Base-by-base conservation (phyloP, 1,140 invertebrate species). In the Probaryconus sp. region DNA sequence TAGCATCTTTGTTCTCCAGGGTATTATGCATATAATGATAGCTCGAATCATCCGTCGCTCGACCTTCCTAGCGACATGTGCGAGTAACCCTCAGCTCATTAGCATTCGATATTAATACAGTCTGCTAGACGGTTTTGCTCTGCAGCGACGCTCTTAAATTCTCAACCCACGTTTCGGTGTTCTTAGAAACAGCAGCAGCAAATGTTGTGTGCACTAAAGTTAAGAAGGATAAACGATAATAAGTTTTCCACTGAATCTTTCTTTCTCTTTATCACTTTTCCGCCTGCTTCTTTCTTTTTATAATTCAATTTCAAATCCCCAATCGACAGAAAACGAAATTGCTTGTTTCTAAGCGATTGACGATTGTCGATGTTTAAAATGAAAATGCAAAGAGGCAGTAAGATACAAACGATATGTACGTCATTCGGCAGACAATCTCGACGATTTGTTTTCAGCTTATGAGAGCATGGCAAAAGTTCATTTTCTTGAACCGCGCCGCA, bases 41-140 rank as follows among this genome's bases (percentile, higher is more conserved):
- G 1, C 43, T 1, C 37, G 20, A 45, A 14, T 38, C 58, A 42
- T 63, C 58, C 42, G 31, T n/a, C n/a, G 42, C 21, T 42, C 61
- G 50, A 55, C 50, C 61, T 53, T 64, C 48, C 28, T 3, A n/a
- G 43, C 26, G 42, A 37, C 42, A 35, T 21, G 31, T 20, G 17
- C 42, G 31, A 9, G 40, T 42, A 42, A 37, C 60, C 47, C 60
- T 53, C 11, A 13, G 38, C 48, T 53, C 60, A 53, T 64, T 64
- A 64, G 60, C 48, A 53, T 53, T 64, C 60, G 60, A 64, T 64
- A 64, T 64, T 64, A 51, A 64, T 64, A 64, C 40, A 53, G 47
- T 45, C 60, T 37, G 48, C 60, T 16, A 7, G 11, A 37, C 37
- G 60, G 11, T 45, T 45, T 47, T 53, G 33, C 13, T 17, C 61